phyloP scores from a whole-genome alignment of 2,888 invertebrate species.

The Acanthosoma haemorrhoidale region DNA sequence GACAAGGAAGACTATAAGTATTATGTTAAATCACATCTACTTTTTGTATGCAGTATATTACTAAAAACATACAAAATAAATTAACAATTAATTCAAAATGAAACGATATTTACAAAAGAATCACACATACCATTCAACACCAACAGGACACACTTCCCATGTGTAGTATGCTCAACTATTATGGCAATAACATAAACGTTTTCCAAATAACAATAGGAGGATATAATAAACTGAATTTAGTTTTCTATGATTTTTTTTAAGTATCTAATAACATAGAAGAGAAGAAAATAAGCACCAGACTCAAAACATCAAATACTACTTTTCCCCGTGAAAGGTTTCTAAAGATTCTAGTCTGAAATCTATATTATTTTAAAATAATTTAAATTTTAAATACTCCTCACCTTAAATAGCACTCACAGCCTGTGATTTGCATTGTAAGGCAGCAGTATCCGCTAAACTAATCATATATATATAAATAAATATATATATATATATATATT shows the following conservation, averaged over 20 bases:
- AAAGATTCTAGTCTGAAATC: neutral
- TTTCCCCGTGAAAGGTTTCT: slow-evolving; percentile 6
- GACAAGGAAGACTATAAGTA: slow-evolving; percentile 12
- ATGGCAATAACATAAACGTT: neutral
- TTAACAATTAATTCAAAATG: neutral
- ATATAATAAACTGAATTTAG: neutral
- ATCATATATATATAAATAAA: no score
- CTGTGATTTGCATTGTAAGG: slow-evolving; percentile 21
- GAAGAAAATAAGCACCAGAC: neutral
- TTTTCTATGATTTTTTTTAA: neutral
- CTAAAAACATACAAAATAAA: slow-evolving; percentile 1
- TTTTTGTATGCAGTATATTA: neutral
- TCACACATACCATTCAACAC: neutral
- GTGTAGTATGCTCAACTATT: neutral
- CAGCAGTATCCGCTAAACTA: slow-evolving; percentile 11
- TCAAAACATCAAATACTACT: neutral
- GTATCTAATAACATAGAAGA: slow-evolving; percentile 1
- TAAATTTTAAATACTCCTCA: slow-evolving; percentile 9
- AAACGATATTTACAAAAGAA: neutral
- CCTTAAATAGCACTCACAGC: slow-evolving; percentile 21
- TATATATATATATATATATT: no score
- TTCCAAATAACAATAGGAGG: neutral
- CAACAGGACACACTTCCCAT: neutral
- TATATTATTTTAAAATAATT: neutral
- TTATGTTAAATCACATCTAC: slow-evolving; percentile 9